Base-by-base conservation (phyloP, 2,113 vertebrate species). In the Chelonoidis abingdonii region DNA sequence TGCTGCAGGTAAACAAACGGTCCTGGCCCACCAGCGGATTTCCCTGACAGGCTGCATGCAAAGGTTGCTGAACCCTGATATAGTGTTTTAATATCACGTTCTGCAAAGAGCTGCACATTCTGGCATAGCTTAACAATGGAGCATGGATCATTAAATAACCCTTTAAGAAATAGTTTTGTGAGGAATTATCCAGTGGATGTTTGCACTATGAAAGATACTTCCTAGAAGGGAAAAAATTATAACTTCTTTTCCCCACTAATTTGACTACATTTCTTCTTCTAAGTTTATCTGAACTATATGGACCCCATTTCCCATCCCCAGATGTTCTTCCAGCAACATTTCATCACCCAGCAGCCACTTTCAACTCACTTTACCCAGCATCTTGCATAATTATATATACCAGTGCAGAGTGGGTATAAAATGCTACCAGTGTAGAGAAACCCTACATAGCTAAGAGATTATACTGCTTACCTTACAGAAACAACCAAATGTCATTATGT, bases 91-190 rank as follows among this genome's bases (percentile, higher is more conserved):
- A 8, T 54, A 54, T 54, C 21, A 54, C 22, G 21, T 54, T 54
- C 8, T 54, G 21, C 21, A 54, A 54, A 54, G 8, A 54, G 87
- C 72, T 89, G 22, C 49, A 95, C 56, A 54, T 94, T 95, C 79
- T 92, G 95, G 92, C 89, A 97, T 96, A 94, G 84, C 79, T 95
- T 80, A 93, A 79, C 95, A 86, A 86, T 89, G 90, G 95, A 95
- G 90, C 80, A 62, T 16, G 29, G 59, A n/a, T 95, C 91, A 86
- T 56, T 91, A 88, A 96, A 97, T 95, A 95, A 96, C 96, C 91
- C 86, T 76, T 89, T 78, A 94, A 92, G 86, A 97, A 96, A 95
- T 95, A 87, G 90, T 97, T 85, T 93, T 21, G n/a, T n/a, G 35
- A 72, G 9, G 65, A 72, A 72, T 72, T 72, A 72, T 87, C 96